These are phyloP conservation scores for Casuarius casuarius DNA, from an alignment of 2,113 vertebrate genomes.

Conservation along the genomic window DNA sequence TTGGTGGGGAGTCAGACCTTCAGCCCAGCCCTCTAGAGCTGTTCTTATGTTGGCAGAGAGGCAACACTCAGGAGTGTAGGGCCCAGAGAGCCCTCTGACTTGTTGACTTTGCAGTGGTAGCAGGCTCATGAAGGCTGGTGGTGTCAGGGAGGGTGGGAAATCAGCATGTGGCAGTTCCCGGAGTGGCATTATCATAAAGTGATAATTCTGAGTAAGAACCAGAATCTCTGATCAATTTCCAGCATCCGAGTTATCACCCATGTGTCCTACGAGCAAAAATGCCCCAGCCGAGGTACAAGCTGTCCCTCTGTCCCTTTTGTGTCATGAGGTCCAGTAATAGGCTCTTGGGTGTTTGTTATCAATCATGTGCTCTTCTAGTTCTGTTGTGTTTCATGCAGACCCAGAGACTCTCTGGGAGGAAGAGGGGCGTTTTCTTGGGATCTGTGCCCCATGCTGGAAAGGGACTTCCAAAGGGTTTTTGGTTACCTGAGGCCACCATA, in stretches of 20 bases:
- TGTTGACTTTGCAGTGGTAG: neutral
- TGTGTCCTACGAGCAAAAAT: neutral
- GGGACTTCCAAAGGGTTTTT: neutral
- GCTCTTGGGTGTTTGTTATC: neutral
- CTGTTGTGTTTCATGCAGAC: neutral
- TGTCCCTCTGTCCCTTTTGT: neutral
- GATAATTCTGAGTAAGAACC: neutral
- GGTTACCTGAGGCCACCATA: fast-evolving
- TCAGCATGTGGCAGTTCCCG: neutral
- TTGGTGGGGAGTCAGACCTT: neutral
- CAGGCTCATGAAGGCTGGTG: neutral
- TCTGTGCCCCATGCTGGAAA: neutral
- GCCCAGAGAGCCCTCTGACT: neutral
- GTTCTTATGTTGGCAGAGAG: no score
- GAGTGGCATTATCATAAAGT: neutral
- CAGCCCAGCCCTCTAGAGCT: no score
- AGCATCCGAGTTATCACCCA: fast-evolving
- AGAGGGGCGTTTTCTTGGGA: neutral
- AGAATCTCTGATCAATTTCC: neutral
- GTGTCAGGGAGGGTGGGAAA: neutral
- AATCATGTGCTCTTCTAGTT: neutral
- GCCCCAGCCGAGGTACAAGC: neutral
- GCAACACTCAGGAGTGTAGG: neutral
- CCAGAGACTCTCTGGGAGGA: neutral
- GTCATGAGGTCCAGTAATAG: neutral